Conservation (phyloP, 2,888 invertebrate species). For the Pinctada fucata region DNA sequence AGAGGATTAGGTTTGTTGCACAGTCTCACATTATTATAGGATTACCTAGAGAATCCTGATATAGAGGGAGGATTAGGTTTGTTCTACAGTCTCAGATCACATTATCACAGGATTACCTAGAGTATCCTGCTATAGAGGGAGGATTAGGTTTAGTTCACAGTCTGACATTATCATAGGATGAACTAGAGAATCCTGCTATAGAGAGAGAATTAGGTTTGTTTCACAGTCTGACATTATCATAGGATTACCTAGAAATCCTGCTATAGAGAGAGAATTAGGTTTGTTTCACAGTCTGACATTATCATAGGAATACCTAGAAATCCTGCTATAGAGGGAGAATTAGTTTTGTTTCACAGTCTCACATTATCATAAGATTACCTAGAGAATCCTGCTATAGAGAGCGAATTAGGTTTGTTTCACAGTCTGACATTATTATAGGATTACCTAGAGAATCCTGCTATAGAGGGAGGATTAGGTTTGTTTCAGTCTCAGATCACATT, state of each 20-base stretch:
- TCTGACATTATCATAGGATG: too few relatives aligned
- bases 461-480: conserved; percentile 90
- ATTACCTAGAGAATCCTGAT: conserved; percentile 88
- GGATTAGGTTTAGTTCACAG: too few relatives aligned
- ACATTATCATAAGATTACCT: not conserved
- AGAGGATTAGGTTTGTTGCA: too few relatives aligned
- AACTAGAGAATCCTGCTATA: conserved; percentile 84
- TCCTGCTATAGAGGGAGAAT: conserved; percentile 91
- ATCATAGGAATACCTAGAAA: conserved; percentile 83
- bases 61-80: conserved; percentile 92
- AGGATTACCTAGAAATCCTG: conserved; percentile 78
- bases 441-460: conserved; percentile 90
- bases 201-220: too few relatives aligned
- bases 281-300: conserved; percentile 92
- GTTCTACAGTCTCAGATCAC: conserved; percentile 81
- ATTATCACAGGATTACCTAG: too few relatives aligned
- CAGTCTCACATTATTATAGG: too few relatives aligned
- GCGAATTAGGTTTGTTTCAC: conserved; percentile 91
- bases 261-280: conserved; percentile 91
- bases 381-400: too few relatives aligned
- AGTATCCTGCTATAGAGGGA: too few relatives aligned
- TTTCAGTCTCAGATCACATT: too few relatives aligned
- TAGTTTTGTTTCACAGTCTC: conserved; percentile 85
- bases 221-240: too few relatives aligned
- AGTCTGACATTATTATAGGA: conserved; percentile 83